Conservation (phyloP, 2,113 vertebrate species). For the Eulemur macaco region DNA sequence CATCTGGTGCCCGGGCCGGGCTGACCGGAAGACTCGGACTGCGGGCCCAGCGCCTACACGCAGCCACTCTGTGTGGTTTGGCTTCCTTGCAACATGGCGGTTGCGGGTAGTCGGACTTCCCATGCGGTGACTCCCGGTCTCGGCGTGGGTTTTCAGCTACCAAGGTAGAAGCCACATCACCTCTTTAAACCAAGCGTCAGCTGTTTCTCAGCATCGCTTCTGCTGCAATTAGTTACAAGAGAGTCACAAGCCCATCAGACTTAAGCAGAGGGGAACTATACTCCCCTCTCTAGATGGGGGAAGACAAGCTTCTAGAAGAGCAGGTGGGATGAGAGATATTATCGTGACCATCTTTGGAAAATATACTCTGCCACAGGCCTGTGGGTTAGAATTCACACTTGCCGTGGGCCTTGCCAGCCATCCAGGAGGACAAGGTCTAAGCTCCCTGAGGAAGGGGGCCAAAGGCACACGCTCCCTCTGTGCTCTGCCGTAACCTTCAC, state of each 20-base stretch:
- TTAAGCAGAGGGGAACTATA: neutral
- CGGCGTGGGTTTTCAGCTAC: neutral
- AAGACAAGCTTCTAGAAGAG: constrained; percentile 30
- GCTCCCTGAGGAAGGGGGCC: neutral
- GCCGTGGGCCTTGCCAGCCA: neutral
- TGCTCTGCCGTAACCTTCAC: neutral
- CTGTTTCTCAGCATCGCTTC: neutral
- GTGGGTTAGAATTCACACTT: neutral
- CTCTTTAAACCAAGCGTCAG: neutral
- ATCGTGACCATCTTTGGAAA: neutral
- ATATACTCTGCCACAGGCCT: neutral
- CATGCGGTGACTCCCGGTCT: neutral
- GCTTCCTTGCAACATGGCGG: neutral
- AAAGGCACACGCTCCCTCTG: neutral
- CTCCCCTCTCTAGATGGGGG: neutral
- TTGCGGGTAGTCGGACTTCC: neutral
- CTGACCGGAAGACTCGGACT: neutral
- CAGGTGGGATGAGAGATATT: neutral
- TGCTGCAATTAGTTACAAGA: neutral
- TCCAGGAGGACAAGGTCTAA: neutral
- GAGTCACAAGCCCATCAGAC: neutral
- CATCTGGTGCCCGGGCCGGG: neutral
- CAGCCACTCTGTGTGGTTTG: neutral
- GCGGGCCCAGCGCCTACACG: neutral
- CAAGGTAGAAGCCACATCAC: neutral